Evolutionary conservation across 2,113 vertebrate species (phyloP), one percentile per base, ranked within the genome.

Genomic region (Piliocolobus tephrosceles): DNA sequence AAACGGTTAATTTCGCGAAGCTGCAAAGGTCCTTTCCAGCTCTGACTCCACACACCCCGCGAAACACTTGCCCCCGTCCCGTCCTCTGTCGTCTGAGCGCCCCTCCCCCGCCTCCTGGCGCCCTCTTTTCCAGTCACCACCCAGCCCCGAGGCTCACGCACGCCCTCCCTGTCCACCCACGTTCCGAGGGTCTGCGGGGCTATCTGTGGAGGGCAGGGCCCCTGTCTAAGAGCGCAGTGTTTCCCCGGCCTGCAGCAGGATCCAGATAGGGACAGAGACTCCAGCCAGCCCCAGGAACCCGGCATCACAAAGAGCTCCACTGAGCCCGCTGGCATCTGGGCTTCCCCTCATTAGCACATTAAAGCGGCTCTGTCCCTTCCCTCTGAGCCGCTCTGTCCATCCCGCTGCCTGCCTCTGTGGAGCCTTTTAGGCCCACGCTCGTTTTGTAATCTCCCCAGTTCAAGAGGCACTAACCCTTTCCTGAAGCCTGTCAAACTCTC

Each of bases 311-410:
- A 99, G 99, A 97, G 85, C 98, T 96, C 98, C 97, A 98, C 98
- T 98, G 98, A 99, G 98, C 11, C 84, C 90, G 43, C 97, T 85
- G 98, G 98, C 98, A 99, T 99, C 98, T 98, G 98, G 98, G 98
- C 98, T 99, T 97, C 97, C 98, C 97, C 98, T 99, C 98, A 98
- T 99, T 98, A 99, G 98, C 98, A 99, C 99, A 99, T 98, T 99
- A 99, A 99, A 99, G 98, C 98, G 96, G 97, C 98, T 98, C 98
- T 98, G 98, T 98, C 98, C 98, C 98, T 98, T 98, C 97, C 95
- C 98, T 98, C 98, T 98, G 98, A 99, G 97, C 98, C 38, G 93
- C 98, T 99, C 98, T 99, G 98, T 99, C 98, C 98, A 98, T 98
- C 98, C 47, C 90, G 73, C 96, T 90, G 92, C 88, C 90, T 66